Base-by-base conservation (phyloP, 2,113 vertebrate genomes). In the Lagopus muta region DNA sequence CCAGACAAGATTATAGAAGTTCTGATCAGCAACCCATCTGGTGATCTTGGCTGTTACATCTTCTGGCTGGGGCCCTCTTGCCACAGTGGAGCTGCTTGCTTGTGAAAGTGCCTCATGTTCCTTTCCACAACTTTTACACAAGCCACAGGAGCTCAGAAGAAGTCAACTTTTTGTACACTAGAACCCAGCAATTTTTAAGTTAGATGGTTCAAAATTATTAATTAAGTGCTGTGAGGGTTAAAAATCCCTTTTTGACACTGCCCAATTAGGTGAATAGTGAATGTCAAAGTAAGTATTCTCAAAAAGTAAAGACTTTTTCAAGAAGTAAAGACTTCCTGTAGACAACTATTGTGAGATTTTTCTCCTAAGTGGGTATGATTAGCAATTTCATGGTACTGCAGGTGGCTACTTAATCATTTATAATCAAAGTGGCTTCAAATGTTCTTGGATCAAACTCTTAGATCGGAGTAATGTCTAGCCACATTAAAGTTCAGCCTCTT, bases 331-430 rank as follows among this genome's bases (percentile, higher is more conserved):
- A 13, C 27, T 82, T 45, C 42, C 0, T 3, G 32, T 70, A 76
- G 67, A n/a, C 64, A 91, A 10, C 24, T 80, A 20, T 74, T 92
- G 58, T 80, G 82, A 62, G 67, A 19, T 85, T 91, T 66, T 80
- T 88, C 28, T 90, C 64, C 42, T 86, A 79, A 87, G 67, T 61
- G 38, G 18, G 2, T 70, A 6, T 77, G 82, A 70, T 85, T 67
- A 90, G 42, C 42, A 82, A 71, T 79, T 88, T 72, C 38, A 70
- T 76, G 58, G 42, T 88, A 42, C 24, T 88, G 45, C 67, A 89
- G 60, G 67, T 92, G 64, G 21, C 54, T 85, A 88, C 64, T 92
- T 91, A 61, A 82, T 89, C 4, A 82, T 85, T 91, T 88, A 65
- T 69, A 89, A 82, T 20, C 25, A 4, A 2, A 27, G n/a, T 58